phyloP scores from a whole-genome alignment of 2,797 vertebrate species.

The Phalloptychus januarius region DNA sequence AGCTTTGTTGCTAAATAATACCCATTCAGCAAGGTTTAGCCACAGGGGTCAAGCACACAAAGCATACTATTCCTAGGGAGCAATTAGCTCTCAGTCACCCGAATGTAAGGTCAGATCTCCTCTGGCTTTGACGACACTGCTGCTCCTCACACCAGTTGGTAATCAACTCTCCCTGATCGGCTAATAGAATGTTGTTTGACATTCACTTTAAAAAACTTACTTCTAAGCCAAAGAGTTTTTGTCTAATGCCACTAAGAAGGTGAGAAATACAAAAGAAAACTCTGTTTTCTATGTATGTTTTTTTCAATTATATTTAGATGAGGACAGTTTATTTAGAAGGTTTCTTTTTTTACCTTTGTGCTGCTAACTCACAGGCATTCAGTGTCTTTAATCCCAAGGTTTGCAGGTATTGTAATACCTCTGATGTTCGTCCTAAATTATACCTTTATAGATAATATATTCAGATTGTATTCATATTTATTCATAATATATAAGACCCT shows the following conservation, averaged over 20 bases:
- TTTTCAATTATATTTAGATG: conserved; percentile 44
- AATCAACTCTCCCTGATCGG: conserved; percentile 40
- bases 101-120: conserved; percentile 51
- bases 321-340: conserved; percentile 48
- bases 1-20: conserved; percentile 71
- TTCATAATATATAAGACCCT: conserved; percentile 39
- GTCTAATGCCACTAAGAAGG: background rate
- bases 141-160: conserved; percentile 54
- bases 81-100: conserved; percentile 68
- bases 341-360: conserved; percentile 41
- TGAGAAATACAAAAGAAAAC: conserved; percentile 4
- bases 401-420: conserved; percentile 51
- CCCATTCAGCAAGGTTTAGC: conserved; percentile 68
- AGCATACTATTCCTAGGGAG: conserved; percentile 59
- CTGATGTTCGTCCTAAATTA: conserved; percentile 50
- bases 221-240: background rate
- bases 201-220: background rate
- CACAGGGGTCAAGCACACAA: conserved; percentile 61
- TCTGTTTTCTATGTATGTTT: conserved; percentile 11
- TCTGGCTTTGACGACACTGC: conserved; percentile 50
- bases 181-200: conserved; percentile 9
- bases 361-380: conserved; percentile 29
- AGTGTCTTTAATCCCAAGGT: conserved; percentile 59
- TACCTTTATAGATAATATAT: conserved; percentile 50
- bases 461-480: conserved; percentile 58